Percentiles rank a stretch among this genome's conserved stretches.
Conservation (phyloP, 2,888 invertebrate species). For the Leptinotarsa haldemani region DNA sequence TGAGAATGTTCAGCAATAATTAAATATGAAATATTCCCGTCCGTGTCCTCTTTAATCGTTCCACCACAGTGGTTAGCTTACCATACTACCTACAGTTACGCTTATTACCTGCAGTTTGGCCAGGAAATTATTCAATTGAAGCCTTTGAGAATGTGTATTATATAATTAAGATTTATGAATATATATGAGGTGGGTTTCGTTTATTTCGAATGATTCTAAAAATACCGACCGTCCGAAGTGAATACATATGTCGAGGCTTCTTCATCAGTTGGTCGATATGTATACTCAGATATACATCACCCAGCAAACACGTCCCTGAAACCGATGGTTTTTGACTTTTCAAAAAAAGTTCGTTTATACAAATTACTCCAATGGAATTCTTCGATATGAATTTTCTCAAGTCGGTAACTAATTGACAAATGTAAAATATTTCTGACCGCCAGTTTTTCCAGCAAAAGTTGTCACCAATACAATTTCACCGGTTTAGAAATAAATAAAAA, state of each 20-base stretch:
- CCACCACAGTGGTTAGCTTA: slow-evolving; percentile 12
- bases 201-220: slow-evolving; percentile 20
- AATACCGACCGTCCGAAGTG: background rate
- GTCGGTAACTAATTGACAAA: no score
- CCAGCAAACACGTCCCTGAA: no score
- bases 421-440: no score
- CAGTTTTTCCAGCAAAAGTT: no score
- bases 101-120: slow-evolving; percentile 56
- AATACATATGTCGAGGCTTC: background rate
- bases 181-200: slow-evolving; percentile 28
- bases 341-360: no score
- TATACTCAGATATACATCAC: background rate
- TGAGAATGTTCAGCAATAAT: slow-evolving; percentile 18
- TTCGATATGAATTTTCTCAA: no score
- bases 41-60: slow-evolving; percentile 15
- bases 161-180: slow-evolving; percentile 44
- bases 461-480: no score
- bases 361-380: no score
- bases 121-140: slow-evolving; percentile 59
- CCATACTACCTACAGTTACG: slow-evolving; percentile 40
- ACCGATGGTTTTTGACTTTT: no score
- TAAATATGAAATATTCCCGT: slow-evolving; percentile 4
- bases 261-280: background rate
- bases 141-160: slow-evolving; percentile 54
- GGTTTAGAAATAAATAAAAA: no score